Evolutionary conservation across 2,113 vertebrate genomes (phyloP).

Genomic region (Cottus gobio): DNA sequence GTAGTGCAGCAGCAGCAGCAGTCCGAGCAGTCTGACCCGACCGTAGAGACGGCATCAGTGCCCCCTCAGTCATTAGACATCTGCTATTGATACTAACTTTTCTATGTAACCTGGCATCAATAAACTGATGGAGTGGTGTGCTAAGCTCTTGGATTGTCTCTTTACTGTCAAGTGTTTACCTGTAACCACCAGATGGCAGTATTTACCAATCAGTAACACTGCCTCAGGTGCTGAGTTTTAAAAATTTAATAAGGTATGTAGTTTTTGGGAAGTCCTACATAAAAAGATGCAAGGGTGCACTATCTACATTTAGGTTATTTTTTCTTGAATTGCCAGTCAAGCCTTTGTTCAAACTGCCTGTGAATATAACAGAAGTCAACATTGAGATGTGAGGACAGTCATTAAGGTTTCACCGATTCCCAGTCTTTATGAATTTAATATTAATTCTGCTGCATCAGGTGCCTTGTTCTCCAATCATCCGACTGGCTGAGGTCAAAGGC

Average conservation of each 20-base stretch:
- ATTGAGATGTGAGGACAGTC: neutral
- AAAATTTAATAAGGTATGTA: too few species aligned
- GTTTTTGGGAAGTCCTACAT: neutral
- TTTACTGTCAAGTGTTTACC: neutral
- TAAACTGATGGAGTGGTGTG: constrained; percentile 58
- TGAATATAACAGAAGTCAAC: neutral
- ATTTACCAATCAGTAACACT: neutral
- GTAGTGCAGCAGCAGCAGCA: neutral
- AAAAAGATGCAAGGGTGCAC: neutral
- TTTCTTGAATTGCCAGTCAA: neutral
- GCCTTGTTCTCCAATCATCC: constrained; percentile 8
- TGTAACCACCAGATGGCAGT: constrained; percentile 47
- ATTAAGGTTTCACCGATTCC: neutral
- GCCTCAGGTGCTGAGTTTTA: too few species aligned
- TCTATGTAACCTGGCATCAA: constrained; percentile 69
- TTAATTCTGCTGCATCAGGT: neutral
- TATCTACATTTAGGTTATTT: neutral
- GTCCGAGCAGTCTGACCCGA: constrained; percentile 46
- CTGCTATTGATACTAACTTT: constrained; percentile 53
- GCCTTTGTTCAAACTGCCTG: neutral
- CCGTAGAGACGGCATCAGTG: neutral
- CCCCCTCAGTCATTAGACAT: constrained; percentile 8
- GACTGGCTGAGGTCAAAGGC: constrained; percentile 41
- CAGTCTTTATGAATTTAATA: neutral
- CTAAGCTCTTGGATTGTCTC: neutral